Conservation (phyloP, 30 jellyfish, hydroid and myxozoan genomes). For the Pseudorhiza aurosa region DNA sequence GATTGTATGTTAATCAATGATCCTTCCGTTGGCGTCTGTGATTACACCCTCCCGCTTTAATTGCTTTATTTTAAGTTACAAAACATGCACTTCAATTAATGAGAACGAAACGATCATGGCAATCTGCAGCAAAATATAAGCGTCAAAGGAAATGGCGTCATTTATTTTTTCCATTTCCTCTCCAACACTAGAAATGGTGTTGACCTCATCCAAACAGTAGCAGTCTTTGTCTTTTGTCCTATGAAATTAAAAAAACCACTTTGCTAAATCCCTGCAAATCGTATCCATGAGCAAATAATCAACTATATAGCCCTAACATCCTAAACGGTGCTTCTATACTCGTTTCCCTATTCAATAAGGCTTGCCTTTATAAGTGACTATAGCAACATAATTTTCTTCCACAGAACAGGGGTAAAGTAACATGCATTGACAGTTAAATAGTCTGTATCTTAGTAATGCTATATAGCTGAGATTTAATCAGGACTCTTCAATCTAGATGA, state of each 20-base stretch:
- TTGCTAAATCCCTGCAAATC: slow-evolving; percentile 11
- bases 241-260: slow-evolving; percentile 11
- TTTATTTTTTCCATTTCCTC: no score
- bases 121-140: no score
- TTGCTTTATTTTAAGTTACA: no score
- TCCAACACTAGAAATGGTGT: no score
- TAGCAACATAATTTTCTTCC: not conserved
- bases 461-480: not conserved
- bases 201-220: not conserved
- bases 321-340: not conserved
- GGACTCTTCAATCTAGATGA: not conserved
- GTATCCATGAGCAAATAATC: slow-evolving; percentile 20
- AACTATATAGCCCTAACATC: not conserved
- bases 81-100: no score
- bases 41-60: no score
- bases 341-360: not conserved
- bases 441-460: not conserved
- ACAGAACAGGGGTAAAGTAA: not conserved
- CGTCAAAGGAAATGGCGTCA: no score
- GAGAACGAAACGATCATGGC: no score
- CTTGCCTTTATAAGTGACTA: not conserved
- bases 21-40: no score
- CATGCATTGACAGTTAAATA: not conserved
- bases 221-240: slow-evolving; percentile 45
- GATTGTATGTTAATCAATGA: no score